Evolutionary conservation across 2,797 vertebrate genomes (phyloP), one percentile per base, ranked within the genome.

Genomic region (Phoeniculus purpureus): DNA sequence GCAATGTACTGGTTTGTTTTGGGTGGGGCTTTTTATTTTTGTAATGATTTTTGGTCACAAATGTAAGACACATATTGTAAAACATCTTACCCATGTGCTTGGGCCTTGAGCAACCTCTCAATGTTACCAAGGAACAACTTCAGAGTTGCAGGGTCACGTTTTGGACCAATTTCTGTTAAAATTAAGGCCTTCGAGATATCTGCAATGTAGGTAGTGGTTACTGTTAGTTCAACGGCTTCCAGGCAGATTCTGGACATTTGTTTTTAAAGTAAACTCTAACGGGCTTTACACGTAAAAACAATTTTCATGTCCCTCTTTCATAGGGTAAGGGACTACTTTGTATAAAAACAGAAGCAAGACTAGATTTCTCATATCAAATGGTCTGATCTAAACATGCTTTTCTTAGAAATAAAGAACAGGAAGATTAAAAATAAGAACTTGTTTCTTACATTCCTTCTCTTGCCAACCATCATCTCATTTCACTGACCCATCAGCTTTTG

Each of bases 121-220:
- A 98, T 98, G 95, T 98, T 98, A 87, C 98, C 97, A 88, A 98
- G 97, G 94, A 98, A 98, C 75, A 98, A 92, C 83, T 98, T 98
- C 96, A 98, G 94, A 51, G 98, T 98, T 26, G 94, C 97, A 27
- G 98, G 97, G 92, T 98, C 98, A 70, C 98, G 98, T 94, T 97
- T 98, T 92, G 98, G 97, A 64, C 98, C 98, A 26, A 98, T 98
- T 96, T 98, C 98, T 51, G 98, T 98, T 95, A 98, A 97, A 93
- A 98, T 98, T 94, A 98, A 97, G 70, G 98, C 98, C 96, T 98
- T 98, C 73, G 98, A 98, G 79, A 98, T 97, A 96, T 98, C 98
- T 98, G 96, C 54, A 96, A 97, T 61, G 93, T 31, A 96, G 90
- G 92, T 37, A 91, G 78, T 85, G 81, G 25, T 62, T 87, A 67